Percentiles rank a stretch among this genome's conserved stretches.
Evolutionary conservation across 2,888 invertebrate species (phyloP).

Genomic region (Linnaemya tessellans): DNA sequence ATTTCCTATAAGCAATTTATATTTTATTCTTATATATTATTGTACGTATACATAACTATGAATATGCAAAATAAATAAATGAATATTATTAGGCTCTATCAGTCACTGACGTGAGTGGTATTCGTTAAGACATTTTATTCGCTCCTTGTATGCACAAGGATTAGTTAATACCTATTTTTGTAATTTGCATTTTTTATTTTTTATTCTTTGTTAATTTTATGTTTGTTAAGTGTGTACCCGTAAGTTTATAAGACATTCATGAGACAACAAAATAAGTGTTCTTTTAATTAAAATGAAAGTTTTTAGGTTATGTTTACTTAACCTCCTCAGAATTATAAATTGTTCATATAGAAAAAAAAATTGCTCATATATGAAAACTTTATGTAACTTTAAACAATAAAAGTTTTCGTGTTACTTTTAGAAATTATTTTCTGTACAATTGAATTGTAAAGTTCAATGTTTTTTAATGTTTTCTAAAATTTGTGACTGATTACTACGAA

Average conservation of each 20-base stretch:
- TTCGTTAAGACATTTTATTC: slow-evolving; percentile 51
- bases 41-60: slow-evolving; percentile 13
- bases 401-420: too few relatives aligned
- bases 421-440: too few relatives aligned
- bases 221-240: slow-evolving; percentile 48
- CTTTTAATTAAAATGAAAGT: slow-evolving; percentile 44
- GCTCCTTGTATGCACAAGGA: slow-evolving; percentile 38
- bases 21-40: slow-evolving; percentile 16
- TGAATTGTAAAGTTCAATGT: too few relatives aligned
- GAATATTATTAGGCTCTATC: slow-evolving; percentile 56
- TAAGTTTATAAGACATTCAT: slow-evolving; percentile 42
- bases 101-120: slow-evolving; percentile 62
- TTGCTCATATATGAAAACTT: background rate
- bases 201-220: background rate
- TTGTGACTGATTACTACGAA: too few relatives aligned
- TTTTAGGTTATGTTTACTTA: background rate
- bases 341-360: background rate
- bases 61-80: slow-evolving; percentile 58
- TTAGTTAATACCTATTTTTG: slow-evolving; percentile 6
- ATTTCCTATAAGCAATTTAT: background rate
- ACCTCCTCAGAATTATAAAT: background rate
- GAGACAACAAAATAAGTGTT: background rate
- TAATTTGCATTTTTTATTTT: slow-evolving; percentile 14
- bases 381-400: too few relatives aligned
- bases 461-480: too few relatives aligned